A percentile compares a stretch with the other conserved stretches of the same genome.
Conservation (phyloP, 2,113 vertebrate species). For the Cyanistes caeruleus region DNA sequence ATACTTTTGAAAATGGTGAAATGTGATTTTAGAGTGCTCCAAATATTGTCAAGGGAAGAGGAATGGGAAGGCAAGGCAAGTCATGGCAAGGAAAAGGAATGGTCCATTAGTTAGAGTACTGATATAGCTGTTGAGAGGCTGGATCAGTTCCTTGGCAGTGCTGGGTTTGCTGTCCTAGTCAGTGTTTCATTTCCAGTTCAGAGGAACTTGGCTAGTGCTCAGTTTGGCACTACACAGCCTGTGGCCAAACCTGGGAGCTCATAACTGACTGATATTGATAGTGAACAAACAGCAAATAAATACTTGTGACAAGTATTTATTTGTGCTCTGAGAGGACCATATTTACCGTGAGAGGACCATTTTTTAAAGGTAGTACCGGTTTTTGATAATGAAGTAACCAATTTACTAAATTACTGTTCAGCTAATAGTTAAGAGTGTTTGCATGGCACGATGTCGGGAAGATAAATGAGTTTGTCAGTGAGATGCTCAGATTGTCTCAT, state of each 20-base stretch:
- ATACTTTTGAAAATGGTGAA: background rate
- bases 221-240: background rate
- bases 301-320: background rate
- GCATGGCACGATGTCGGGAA: background rate
- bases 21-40: background rate
- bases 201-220: background rate
- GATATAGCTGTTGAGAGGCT: background rate
- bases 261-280: background rate
- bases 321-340: too few relatives aligned
- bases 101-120: background rate
- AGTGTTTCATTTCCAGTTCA: background rate
- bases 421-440: background rate
- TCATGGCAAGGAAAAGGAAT: background rate
- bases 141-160: background rate
- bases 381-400: background rate
- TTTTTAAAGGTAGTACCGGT: background rate
- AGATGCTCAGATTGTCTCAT: background rate
- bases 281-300: background rate
- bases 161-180: background rate
- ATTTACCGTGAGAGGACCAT: background rate
- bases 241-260: background rate
- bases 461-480: conserved; percentile 7
- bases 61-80: background rate
- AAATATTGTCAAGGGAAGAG: background rate
- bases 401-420: background rate